Base-by-base conservation (phyloP, 2,113 vertebrate genomes). In the Paraplagusia blochii region DNA sequence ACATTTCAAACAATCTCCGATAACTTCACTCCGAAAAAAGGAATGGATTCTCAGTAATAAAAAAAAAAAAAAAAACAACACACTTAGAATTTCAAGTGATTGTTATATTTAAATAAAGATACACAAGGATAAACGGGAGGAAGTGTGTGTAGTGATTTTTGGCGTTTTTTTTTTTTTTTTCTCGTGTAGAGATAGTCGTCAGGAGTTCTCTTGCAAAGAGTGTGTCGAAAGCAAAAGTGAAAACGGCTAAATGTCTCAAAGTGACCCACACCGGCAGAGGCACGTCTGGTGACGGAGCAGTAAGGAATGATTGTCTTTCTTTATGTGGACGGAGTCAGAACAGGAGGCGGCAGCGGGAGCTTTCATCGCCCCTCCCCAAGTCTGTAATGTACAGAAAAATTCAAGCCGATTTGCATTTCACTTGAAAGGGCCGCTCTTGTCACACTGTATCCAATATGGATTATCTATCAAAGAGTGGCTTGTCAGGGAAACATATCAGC, bases 401-500 rank as follows among this genome's bases (percentile, higher is more conserved):
- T 75, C 74, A 44, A n/a, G 22, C 62, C 70, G 44, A 72, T 69
- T 69, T 77, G 72, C 63, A 63, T 88, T 78, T 72, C 64, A 71
- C 61, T 86, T 47, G 45, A 72, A 61, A 79, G 71, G 69, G 76
- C 65, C 72, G 58, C 76, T 84, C 78, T 79, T 72, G 75, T 88
- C 89, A 88, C 86, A 87, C 90, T 87, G 89, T 85, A 98, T 98
- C 95, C 95, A 98, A 98, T 97, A 97, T 98, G 96, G 95, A 98
- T 97, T 94, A 98, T 91, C 92, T 92, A 92, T 90, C 90, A 91
- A 86, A 87, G 74, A 82, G 86, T 79, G 74, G 77, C 64, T 67
- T 58, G 52, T 55, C 36, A 40, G 9, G 63, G 70, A 65, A 47
- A 58, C 63, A 74, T 29, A 58, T 66, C 67, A 61, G 43, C 77